These are phyloP conservation scores for Leptarthrus brevirostris DNA, from an alignment of 2,888 invertebrate genomes.

Conservation along the genomic window DNA sequence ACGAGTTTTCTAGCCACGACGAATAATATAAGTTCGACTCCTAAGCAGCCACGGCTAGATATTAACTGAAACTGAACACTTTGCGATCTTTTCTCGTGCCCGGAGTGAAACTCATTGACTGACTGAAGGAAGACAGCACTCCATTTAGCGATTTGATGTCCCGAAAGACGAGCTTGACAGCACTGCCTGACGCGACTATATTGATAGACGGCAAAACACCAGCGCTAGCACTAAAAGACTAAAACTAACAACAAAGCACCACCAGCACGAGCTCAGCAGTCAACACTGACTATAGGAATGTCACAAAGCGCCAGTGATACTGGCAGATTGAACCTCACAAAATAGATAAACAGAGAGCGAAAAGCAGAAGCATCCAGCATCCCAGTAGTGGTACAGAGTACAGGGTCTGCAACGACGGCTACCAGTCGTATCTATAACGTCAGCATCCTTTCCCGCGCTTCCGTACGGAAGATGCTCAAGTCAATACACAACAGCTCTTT, in stretches of 20 bases:
- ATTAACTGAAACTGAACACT: conserved; percentile 15
- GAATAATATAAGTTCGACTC: neutral
- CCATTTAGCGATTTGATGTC: neutral
- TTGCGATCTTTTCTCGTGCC: neutral
- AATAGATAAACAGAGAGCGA: conserved; percentile 43
- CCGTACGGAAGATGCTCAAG: neutral
- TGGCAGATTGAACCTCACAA: neutral
- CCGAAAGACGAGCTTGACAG: conserved; percentile 27
- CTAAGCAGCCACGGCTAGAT: conserved; percentile 11
- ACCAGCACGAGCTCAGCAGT: conserved; percentile 12
- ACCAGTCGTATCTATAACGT: neutral
- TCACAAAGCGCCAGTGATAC: conserved; percentile 15
- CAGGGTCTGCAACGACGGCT: neutral
- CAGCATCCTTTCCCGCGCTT: conserved; percentile 45
- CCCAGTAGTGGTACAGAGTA: conserved; percentile 2
- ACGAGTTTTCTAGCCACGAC: neutral
- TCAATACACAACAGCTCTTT: conserved; percentile 5
- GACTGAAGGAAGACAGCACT: conserved; percentile 32
- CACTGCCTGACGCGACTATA: conserved; percentile 12
- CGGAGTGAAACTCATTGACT: neutral
- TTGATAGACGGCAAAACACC: conserved; percentile 13
- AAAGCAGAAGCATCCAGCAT: conserved; percentile 1
- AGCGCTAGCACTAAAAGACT: conserved; percentile 18
- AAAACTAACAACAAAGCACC: conserved; percentile 4
- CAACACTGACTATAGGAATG: conserved; percentile 22